Percentiles rank a stretch among this genome's conserved stretches.
These are phyloP conservation scores for Chaetorhynchus papuensis DNA, from an alignment of 2,113 vertebrate genomes.

Conservation along the genomic window DNA sequence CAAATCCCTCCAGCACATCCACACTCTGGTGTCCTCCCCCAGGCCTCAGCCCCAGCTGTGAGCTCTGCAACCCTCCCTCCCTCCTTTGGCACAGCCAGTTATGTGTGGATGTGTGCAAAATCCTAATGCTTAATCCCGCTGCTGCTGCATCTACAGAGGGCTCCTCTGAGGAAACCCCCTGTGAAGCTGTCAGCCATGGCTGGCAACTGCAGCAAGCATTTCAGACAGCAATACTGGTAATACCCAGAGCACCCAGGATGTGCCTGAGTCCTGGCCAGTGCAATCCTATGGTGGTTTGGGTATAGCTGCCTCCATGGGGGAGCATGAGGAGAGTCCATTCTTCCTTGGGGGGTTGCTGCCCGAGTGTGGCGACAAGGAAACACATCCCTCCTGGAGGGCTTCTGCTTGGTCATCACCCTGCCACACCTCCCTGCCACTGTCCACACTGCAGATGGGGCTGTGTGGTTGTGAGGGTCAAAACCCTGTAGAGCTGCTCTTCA, in stretches of 20 bases:
- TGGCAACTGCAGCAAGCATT: not conserved
- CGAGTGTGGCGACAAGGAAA: rapidly evolving
- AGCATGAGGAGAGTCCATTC: rapidly evolving
- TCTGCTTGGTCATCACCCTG: not conserved
- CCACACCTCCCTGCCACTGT: not conserved
- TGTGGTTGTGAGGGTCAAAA: not conserved
- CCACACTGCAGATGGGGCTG: not conserved
- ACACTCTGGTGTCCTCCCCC: not conserved
- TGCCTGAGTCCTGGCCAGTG: not conserved
- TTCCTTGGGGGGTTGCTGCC: not conserved
- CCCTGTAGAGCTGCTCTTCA: not conserved
- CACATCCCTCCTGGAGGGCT: not conserved
- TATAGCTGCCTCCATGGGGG: not conserved
- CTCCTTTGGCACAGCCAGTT: not conserved
- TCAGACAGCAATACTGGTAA: not conserved
- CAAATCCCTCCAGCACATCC: not conserved
- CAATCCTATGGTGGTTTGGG: not conserved
- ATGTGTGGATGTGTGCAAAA: not conserved
- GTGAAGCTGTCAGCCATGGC: not conserved
- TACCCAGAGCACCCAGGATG: not conserved
- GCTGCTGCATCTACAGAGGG: not conserved
- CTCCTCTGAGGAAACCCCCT: not conserved
- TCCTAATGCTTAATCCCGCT: not conserved
- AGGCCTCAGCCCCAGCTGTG: not conserved
- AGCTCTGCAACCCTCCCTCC: not conserved